A percentile compares a stretch with the other conserved stretches of the same genome.
Evolutionary conservation across 2,113 vertebrate genomes (phyloP).

Genomic region (Nothobranchius furzeri): DNA sequence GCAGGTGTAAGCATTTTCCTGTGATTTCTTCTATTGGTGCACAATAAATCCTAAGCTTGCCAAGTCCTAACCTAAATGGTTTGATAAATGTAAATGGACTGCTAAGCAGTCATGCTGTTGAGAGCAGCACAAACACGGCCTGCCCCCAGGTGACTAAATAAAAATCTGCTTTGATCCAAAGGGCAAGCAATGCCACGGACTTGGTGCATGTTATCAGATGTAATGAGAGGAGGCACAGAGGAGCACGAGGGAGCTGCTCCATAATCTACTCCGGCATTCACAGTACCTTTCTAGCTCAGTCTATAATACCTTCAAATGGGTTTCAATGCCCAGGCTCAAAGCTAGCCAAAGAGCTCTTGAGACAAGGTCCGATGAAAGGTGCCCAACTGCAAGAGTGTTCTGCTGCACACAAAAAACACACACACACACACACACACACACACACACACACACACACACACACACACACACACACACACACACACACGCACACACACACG

Average conservation of each 20-base stretch:
- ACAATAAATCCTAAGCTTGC: conserved; percentile 30
- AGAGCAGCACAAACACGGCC: conserved; percentile 27
- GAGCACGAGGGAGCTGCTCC: conserved; percentile 59
- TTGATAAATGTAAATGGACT: conserved; percentile 41
- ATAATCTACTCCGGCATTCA: conserved; percentile 72
- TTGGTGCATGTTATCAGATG: conserved; percentile 65
- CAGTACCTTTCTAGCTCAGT: conserved; percentile 70
- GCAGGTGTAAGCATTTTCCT: conserved; percentile 16
- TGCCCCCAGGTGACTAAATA: conserved; percentile 48
- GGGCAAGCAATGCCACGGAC: conserved; percentile 60
- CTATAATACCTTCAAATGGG: conserved; percentile 79
- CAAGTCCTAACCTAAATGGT: conserved; percentile 35
- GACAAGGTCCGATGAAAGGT: conserved; percentile 79
- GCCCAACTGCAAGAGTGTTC: conserved; percentile 54
- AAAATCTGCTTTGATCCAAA: conserved; percentile 64
- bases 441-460: not conserved
- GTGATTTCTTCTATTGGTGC: conserved; percentile 22
- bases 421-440: no score
- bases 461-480: no score
- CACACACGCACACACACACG: no score
- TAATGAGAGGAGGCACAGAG: conserved; percentile 64
- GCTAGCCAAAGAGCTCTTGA: conserved; percentile 69
- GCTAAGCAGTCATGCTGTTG: conserved; percentile 17
- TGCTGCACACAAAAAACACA: conserved; percentile 23
- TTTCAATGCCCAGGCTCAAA: conserved; percentile 70